Base-by-base conservation (phyloP, 1,140 invertebrate genomes). In the Megathymus violae region DNA sequence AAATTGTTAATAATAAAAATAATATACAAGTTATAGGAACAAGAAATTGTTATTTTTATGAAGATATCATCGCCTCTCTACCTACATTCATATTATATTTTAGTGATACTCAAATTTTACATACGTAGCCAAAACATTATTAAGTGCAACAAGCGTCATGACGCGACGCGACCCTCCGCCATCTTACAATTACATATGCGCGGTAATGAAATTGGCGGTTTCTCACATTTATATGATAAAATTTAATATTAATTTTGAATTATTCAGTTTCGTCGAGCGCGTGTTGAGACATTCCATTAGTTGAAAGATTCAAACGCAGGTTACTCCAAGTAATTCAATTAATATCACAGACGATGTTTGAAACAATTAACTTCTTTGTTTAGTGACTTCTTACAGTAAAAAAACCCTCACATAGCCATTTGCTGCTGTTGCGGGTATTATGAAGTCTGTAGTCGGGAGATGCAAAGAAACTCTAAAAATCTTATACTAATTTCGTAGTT, bases 251-350 rank as follows among this genome's bases (percentile, higher is more conserved):
- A 31, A 22, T 47, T 17, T 47, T 25, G 19, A 47, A 47, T 22
- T 31, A 31, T 31, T 31, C 9, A 31, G 9, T 31, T 31, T 7
- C 19, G 19, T 22, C 1, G 27, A 31, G 9, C 27, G 25, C 14
- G 16, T 47, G 44, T 47, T 25, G 44, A 47, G 16, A 27, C 25
- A 47, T 47, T 47, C 44, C 44, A 47, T 47, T 47, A 47, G 44
- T 25, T 16, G 43, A n/a, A 11, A n/a, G 19, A 4, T 25, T 17
- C 44, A 19, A 47, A 19, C 25, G 44, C 19, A 47, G 44, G 44
- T 9, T 7, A 47, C 44, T 22, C 25, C 10, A 19, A 4, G 10
- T 4, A 47, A 47, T 47, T 27, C 19, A 47, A 47, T 47, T 47
- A 47, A 14, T 13, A 9, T 13, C 44, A 47, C 17, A 1, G 19